Conservation (phyloP, 2,797 vertebrate genomes). For the Thamnophis elegans region DNA sequence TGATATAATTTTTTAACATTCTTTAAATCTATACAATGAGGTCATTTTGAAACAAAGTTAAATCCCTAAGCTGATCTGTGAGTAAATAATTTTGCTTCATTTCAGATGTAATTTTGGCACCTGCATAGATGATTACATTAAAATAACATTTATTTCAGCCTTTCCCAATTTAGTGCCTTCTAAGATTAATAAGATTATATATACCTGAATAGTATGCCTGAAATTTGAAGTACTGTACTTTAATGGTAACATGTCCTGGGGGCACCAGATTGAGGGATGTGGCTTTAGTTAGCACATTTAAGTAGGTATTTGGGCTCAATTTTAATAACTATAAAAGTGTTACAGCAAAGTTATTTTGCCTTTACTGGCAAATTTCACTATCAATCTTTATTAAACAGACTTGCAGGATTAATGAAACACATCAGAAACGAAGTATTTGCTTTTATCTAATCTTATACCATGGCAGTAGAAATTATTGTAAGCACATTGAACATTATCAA, state of each 20-base stretch:
- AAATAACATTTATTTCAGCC: neutral
- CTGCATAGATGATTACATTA: neutral
- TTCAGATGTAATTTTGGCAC: neutral
- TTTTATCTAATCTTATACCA: neutral
- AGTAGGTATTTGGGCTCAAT: neutral
- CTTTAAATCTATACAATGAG: neutral
- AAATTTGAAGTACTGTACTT: neutral
- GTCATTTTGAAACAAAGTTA: neutral
- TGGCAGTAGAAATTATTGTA: neutral
- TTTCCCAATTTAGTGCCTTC: neutral
- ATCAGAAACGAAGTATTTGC: neutral
- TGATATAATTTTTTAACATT: neutral
- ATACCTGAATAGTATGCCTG: neutral
- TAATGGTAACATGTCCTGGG: neutral
- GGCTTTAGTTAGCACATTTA: neutral
- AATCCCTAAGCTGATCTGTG: neutral
- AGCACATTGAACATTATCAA: neutral
- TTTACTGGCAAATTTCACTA: neutral
- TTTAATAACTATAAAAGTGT: neutral
- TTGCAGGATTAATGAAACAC: neutral
- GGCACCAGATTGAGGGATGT: neutral
- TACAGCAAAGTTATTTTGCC: neutral
- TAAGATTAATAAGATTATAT: neutral
- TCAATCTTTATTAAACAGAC: neutral
- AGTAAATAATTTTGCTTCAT: slow-evolving; percentile 2